Conservation (phyloP, 2,113 vertebrate species). For the Danionella cerebrum region DNA sequence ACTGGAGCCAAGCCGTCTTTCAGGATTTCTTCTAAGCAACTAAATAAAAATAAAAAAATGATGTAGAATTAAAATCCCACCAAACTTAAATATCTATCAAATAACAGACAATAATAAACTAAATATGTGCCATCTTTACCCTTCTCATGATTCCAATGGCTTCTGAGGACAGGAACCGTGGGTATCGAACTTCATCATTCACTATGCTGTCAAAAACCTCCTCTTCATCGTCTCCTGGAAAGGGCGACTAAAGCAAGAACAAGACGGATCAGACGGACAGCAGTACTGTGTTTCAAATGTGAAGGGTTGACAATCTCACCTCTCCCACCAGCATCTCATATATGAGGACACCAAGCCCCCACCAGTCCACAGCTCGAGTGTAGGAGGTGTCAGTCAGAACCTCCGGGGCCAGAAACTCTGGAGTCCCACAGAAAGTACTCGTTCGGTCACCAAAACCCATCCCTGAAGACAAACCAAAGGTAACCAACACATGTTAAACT, state of each 20-base stretch:
- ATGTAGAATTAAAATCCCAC: no score
- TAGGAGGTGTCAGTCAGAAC: slow-evolving; percentile 94
- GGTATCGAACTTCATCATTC: slow-evolving; percentile 97
- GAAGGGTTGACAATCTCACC: slow-evolving; percentile 64
- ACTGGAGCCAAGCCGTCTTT: slow-evolving; percentile 85
- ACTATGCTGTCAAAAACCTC: slow-evolving; percentile 99
- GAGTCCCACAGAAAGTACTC: slow-evolving; percentile 96
- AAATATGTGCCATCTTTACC: slow-evolving; percentile 60
- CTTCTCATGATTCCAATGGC: slow-evolving; percentile 95
- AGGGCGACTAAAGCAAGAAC: slow-evolving; percentile 78
- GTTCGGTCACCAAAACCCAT: slow-evolving; percentile 96
- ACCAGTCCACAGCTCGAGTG: slow-evolving; percentile 95
- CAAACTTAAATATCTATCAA: no score
- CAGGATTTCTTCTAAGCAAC: slow-evolving; percentile 90
- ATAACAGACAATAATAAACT: no score
- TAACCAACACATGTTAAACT: not conserved
- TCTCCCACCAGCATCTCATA: slow-evolving; percentile 97
- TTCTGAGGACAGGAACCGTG: slow-evolving; percentile 91
- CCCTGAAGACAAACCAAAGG: slow-evolving; percentile 58
- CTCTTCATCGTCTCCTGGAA: slow-evolving; percentile 97
- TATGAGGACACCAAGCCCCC: slow-evolving; percentile 95
- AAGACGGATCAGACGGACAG: not conserved
- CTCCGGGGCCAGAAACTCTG: slow-evolving; percentile 95
- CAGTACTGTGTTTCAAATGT: not conserved
- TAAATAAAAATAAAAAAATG: slow-evolving; percentile 43